Evolutionary conservation across 2,113 vertebrate species (phyloP).

Genomic region (Scomber japonicus): DNA sequence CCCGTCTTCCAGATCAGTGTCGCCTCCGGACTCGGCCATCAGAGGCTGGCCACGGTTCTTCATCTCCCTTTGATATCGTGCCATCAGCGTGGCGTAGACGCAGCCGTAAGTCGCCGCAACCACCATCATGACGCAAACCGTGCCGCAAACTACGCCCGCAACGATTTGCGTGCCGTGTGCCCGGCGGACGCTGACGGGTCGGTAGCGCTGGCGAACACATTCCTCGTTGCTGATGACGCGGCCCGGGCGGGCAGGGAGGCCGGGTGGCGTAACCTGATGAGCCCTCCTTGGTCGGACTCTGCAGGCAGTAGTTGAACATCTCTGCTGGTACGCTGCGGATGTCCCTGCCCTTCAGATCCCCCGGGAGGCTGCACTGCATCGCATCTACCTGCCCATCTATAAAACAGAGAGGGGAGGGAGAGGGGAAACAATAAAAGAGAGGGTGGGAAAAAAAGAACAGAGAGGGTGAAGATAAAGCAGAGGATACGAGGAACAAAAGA

Average conservation of each 20-base stretch:
- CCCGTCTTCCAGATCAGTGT: constrained; percentile 71
- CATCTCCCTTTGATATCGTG: constrained; percentile 92
- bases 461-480: constrained; percentile 4
- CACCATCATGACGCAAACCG: constrained; percentile 98
- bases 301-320: constrained; percentile 94
- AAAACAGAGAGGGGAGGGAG: constrained; percentile 40
- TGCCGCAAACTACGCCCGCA: constrained; percentile 91
- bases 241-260: constrained; percentile 74
- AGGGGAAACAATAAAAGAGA: constrained; percentile 5
- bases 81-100: constrained; percentile 94
- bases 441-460: background rate
- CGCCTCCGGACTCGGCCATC: constrained; percentile 86
- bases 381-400: constrained; percentile 93
- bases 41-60: constrained; percentile 89
- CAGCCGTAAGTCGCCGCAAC: constrained; percentile 95
- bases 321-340: constrained; percentile 93
- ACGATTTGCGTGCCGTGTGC: constrained; percentile 94
- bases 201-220: constrained; percentile 88
- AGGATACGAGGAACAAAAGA: constrained; percentile 3
- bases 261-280: constrained; percentile 74
- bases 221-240: constrained; percentile 67
- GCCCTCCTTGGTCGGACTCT: constrained; percentile 75
- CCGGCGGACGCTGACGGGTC: constrained; percentile 90
- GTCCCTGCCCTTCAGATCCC: constrained; percentile 91
- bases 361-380: constrained; percentile 91